Conservation (phyloP, 2,113 vertebrate species). For the Nothoprocta perdicaria region DNA sequence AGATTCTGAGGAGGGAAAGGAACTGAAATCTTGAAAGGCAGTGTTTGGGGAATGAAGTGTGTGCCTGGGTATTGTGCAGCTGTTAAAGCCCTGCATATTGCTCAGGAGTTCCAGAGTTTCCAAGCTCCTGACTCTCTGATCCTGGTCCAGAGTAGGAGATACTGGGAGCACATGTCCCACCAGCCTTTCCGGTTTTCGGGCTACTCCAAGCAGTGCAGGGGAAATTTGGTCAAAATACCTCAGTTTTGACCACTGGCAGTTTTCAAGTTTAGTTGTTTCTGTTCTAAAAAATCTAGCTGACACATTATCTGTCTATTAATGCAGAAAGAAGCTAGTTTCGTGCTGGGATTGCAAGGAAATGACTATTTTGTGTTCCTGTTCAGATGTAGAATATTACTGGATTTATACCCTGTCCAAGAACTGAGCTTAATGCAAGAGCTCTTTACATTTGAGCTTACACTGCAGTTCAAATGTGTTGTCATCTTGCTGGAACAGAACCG, state of each 20-base stretch:
- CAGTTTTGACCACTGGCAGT: not conserved
- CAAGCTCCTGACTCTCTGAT: rapidly evolving
- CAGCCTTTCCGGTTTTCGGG: not conserved
- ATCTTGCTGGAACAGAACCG: conserved; percentile 1
- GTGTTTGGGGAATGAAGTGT: not conserved
- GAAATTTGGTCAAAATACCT: not conserved
- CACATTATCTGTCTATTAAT: not conserved
- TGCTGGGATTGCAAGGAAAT: not conserved
- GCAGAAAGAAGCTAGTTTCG: not conserved
- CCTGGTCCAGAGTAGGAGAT: not conserved
- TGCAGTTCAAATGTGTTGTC: not conserved
- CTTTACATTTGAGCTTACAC: not conserved
- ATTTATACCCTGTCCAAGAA: not conserved
- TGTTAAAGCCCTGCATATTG: not conserved
- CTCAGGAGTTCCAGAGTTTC: not conserved
- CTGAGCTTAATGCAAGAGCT: not conserved
- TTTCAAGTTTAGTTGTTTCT: not conserved
- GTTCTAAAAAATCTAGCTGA: not conserved
- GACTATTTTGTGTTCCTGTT: not conserved
- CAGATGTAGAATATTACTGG: not conserved
- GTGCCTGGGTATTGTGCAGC: not conserved
- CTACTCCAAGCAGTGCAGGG: not conserved
- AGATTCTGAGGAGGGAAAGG: not conserved
- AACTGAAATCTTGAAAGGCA: not conserved
- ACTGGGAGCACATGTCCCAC: not conserved